Conservation (phyloP, 2,797 vertebrate species). For the Pipistrellus nathusii region DNA sequence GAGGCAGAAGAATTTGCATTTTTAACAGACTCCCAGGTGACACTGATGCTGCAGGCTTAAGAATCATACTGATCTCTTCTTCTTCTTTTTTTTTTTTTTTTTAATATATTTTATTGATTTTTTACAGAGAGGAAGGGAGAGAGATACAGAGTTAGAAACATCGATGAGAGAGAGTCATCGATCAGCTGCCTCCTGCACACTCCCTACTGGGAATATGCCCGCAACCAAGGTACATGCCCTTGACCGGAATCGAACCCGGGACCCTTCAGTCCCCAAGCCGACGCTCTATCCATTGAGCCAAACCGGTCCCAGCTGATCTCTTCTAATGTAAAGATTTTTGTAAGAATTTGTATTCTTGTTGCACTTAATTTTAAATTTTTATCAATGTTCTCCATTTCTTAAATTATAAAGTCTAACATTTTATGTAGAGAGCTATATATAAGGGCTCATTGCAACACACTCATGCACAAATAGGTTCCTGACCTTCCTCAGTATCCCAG, state of each 20-base stretch:
- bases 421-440: background rate
- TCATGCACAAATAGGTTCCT: background rate
- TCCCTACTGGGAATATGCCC: too few species aligned
- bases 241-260: too few species aligned
- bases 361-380: constrained; percentile 2
- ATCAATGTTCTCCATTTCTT: background rate
- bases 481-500: background rate
- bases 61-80: background rate
- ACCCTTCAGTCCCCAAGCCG: too few species aligned
- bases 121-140: too few species aligned
- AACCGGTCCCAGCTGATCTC: too few species aligned
- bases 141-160: too few species aligned
- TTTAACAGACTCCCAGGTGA: background rate
- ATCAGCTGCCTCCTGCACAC: too few species aligned
- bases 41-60: background rate
- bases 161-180: too few species aligned
- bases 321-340: background rate
- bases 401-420: background rate
- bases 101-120: too few species aligned
- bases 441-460: background rate
- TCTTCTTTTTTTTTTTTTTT: too few species aligned
- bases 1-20: background rate
- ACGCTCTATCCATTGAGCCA: too few species aligned
- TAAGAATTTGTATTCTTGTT: background rate
- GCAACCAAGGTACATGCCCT: too few species aligned